phyloP scores from a whole-genome alignment of 2,888 invertebrate species.

The Pecten maximus region DNA sequence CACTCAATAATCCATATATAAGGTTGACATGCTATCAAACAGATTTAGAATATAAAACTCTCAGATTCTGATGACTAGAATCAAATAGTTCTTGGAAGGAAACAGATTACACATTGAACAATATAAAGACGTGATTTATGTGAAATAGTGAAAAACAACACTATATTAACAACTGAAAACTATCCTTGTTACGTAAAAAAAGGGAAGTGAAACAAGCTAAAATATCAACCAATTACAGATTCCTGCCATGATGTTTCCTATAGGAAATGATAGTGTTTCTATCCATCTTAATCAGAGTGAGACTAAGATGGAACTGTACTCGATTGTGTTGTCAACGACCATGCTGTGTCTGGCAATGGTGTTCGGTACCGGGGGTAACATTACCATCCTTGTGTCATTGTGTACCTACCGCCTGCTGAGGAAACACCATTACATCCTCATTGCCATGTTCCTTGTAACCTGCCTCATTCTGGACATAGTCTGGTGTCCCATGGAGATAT shows the following conservation, averaged over 20 bases:
- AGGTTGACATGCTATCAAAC: not conserved
- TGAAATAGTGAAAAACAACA: not conserved
- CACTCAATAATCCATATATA: slow-evolving; percentile 6
- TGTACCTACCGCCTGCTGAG: slow-evolving; percentile 64
- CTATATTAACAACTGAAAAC: not conserved
- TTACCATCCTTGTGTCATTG: slow-evolving; percentile 71
- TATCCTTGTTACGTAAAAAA: not conserved
- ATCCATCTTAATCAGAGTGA: slow-evolving; percentile 21
- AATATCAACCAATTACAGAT: not conserved
- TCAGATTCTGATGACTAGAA: not conserved
- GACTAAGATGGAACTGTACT: slow-evolving; percentile 68
- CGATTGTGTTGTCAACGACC: slow-evolving; percentile 72
- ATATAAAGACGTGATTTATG: not conserved
- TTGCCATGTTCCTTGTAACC: slow-evolving; percentile 67
- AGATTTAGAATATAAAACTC: not conserved
- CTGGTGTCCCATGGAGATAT: slow-evolving; percentile 75
- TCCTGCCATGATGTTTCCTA: slow-evolving; percentile 14
- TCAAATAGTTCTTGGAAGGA: not conserved
- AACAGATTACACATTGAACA: not conserved
- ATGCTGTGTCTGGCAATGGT: slow-evolving; percentile 69
- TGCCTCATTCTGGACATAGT: slow-evolving; percentile 71
- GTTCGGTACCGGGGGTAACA: slow-evolving; percentile 72
- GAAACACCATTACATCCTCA: slow-evolving; percentile 69
- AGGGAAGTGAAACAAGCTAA: not conserved
- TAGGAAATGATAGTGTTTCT: not conserved